Evolutionary conservation across 1,140 invertebrate species (phyloP).

Genomic region (Hesperophylax magnus): DNA sequence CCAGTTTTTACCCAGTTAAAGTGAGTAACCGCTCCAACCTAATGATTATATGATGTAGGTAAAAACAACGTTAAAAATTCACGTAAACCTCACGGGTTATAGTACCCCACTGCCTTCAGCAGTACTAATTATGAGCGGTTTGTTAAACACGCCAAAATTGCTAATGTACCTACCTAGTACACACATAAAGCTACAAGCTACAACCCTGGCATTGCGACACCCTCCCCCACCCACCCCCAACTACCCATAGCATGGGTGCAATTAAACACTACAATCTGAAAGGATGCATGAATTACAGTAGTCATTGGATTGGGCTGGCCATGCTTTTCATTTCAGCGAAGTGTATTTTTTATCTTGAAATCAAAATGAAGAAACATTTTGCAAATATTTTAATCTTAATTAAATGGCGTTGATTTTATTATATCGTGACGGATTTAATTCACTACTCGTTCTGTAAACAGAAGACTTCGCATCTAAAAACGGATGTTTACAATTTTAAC

Average conservation of each 20-base stretch:
- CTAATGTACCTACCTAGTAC: not conserved
- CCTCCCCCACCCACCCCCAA: not conserved
- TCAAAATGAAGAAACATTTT: no score
- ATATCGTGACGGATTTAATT: no score
- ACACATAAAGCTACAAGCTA: not conserved
- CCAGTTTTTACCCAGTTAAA: no score
- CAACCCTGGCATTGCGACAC: not conserved
- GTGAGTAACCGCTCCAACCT: no score
- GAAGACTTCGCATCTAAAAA: no score
- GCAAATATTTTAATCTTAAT: no score
- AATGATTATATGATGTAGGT: no score
- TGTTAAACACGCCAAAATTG: conserved; percentile 42
- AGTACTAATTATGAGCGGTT: conserved; percentile 41
- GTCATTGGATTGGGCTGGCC: not conserved
- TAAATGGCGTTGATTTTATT: no score
- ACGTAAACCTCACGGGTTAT: not conserved
- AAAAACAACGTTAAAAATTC: not conserved
- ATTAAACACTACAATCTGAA: conserved; percentile 20
- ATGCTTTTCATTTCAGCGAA: conserved; percentile 4
- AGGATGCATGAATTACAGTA: conserved; percentile 24
- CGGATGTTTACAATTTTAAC: no score
- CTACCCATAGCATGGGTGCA: not conserved
- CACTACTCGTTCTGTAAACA: no score
- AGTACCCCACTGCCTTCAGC: conserved; percentile 14
- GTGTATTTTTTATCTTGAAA: not conserved